Percentiles rank a stretch among this genome's conserved stretches.
These are phyloP conservation scores for Actinernus sp. DNA, from an alignment of 92 coral and sea anemone species.

Conservation along the genomic window DNA sequence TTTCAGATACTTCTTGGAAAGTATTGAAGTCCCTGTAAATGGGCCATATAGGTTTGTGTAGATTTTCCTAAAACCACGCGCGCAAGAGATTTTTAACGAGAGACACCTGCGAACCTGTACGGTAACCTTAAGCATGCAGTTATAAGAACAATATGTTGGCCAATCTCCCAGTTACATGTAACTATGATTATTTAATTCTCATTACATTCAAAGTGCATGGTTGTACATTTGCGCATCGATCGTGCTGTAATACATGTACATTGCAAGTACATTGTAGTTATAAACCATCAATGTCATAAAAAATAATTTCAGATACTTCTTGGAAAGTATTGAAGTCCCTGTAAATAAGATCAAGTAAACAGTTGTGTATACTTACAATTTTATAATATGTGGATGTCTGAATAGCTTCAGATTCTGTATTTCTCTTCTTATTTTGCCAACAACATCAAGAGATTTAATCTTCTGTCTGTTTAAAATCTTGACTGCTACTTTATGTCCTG, in stretches of 20 bases:
- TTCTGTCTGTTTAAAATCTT: constrained; percentile 95
- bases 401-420: constrained; percentile 92
- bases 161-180: no score
- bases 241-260: no score
- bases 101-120: no score
- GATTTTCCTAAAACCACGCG: no score
- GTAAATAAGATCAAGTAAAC: neutral
- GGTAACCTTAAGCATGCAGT: no score
- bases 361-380: constrained; percentile 71
- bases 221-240: neutral
- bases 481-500: constrained; percentile 97
- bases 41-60: no score
- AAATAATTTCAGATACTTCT: no score
- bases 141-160: no score
- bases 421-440: constrained; percentile 93
- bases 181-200: no score
- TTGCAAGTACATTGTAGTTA: neutral
- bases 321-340: neutral
- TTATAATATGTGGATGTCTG: constrained; percentile 97
- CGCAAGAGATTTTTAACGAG: no score
- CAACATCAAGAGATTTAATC: constrained; percentile 92
- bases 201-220: no score
- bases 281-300: neutral
- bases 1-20: no score
- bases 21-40: neutral